Evolutionary conservation across 1,140 invertebrate genomes (phyloP), one percentile per base, ranked within the genome.

Genomic region (Lepidurus arcticus): DNA sequence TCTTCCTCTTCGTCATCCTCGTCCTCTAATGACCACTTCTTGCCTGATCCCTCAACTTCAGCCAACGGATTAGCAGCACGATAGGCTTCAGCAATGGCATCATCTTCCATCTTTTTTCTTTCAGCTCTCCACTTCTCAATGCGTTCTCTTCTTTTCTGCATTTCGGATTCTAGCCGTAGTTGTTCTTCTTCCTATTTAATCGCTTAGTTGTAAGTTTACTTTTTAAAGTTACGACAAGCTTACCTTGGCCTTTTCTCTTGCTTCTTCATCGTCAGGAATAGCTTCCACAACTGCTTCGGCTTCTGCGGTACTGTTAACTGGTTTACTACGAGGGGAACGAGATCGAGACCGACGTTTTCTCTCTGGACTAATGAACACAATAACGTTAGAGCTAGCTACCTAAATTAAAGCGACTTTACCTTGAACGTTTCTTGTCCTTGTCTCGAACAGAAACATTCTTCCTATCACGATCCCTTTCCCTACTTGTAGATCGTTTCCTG

Each of bases 11-110:
- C 90, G 79, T 94, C 93, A 81, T 92, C 94, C 83, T 95, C 94
- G 84, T 95, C 92, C 85, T 96, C 94, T 24, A 98, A 85, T 79
- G 94, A 96, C 96, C 96, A 98, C 83, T 95, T 94, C 86, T 95
- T 95, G 43, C 89, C 85, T 3, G 91, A 78, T 13, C 79, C 44
- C 24, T 78, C 44, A 26, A 24, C 4, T 26, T 77, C 45, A 7
- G 26, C 42, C n/a, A 76, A 16, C 65, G 74, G 45, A 85, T 75
- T 81, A 78, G 45, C 86, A 80, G 89, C 87, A 10, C 88, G 88
- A 81, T 93, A 92, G 82, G 92, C 92, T 82, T 93, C 93, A 2
- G 90, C 90, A 44, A 88, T 88, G 83, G 53, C 53, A 16, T 94
- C 92, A 11, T 92, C 81, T 83, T 95, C 93, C 83, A 93, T 93